phyloP scores from a whole-genome alignment of 2,888 invertebrate species.

The Drosophila pseudotakahashii region DNA sequence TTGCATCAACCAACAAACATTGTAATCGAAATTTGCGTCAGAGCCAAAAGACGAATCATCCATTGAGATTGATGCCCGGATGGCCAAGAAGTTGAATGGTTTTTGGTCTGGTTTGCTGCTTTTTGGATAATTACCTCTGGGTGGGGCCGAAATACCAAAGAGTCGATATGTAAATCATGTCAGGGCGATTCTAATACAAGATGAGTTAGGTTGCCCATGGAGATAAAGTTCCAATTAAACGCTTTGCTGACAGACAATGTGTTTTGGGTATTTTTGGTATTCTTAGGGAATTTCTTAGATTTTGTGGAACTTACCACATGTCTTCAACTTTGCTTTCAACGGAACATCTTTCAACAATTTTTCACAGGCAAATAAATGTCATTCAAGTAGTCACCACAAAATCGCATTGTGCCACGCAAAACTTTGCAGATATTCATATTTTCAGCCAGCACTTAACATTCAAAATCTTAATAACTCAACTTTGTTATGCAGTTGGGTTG shows the following conservation, averaged over 20 bases:
- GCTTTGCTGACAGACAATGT: constrained; percentile 9
- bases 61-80: constrained; percentile 64
- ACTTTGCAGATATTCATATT: constrained; percentile 18
- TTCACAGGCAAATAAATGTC: constrained; percentile 26
- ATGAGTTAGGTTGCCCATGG: constrained; percentile 15
- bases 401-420: constrained; percentile 7
- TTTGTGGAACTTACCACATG: constrained; percentile 1
- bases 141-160: constrained; percentile 19
- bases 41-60: constrained; percentile 39
- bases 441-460: constrained; percentile 19
- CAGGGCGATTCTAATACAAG: constrained; percentile 16
- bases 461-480: constrained; percentile 42
- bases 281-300: background rate
- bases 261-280: background rate
- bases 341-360: constrained; percentile 2
- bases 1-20: constrained; percentile 59
- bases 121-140: constrained; percentile 35
- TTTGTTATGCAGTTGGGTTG: constrained; percentile 21
- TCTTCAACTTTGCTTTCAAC: background rate
- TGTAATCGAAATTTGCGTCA: constrained; percentile 48
- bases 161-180: constrained; percentile 41
- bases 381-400: constrained; percentile 13
- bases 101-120: constrained; percentile 12
- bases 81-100: constrained; percentile 57
- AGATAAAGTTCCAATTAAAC: constrained; percentile 28